Base-by-base conservation (phyloP, 2,797 vertebrate genomes). In the Hemibagrus guttatus region DNA sequence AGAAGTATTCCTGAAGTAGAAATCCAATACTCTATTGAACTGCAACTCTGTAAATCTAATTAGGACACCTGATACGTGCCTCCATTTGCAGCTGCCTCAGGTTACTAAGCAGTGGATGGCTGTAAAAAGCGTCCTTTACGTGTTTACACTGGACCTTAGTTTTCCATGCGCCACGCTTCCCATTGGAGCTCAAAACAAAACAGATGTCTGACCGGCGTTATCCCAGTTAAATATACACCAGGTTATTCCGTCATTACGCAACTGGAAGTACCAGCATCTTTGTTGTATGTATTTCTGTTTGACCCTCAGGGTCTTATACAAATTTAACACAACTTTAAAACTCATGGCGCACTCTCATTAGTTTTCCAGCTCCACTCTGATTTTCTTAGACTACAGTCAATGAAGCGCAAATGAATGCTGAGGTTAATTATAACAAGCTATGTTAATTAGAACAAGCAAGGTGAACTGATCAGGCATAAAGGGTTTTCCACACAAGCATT, bases 31-130 rank as follows among this genome's bases (percentile, higher is more conserved):
- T 84, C 87, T 88, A 88, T 83, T 93, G 94, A 94, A 95, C 94
- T 90, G 90, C 88, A 81, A 92, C 91, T 91, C 90, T 93, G 78
- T 94, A 94, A 94, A 94, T 96, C 95, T 95, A 96, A 96, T 96
- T 95, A 95, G 94, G 94, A 94, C 86, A 96, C 86, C 8, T 90
- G 93, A 96, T 90, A 90, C 74, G 5, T 87, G 64, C 42, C 72
- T 85, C 83, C 89, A 63, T 87, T 90, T 88, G 90, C 85, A 88
- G 84, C n/a, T 89, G 19, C 92, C 92, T 95, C 93, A 89, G 16
- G 90, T 96, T 95, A 94, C 95, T 39, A 4, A 54, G 86, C 84
- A 85, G 90, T 91, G 85, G 90, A 86, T 54, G 87, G 79, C 89
- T 93, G 78, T 91, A 88, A 94, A 92, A 87, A 46, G 86, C 54